Evolutionary conservation across 2,888 invertebrate species (phyloP).

Genomic region (Thumatha senex): DNA sequence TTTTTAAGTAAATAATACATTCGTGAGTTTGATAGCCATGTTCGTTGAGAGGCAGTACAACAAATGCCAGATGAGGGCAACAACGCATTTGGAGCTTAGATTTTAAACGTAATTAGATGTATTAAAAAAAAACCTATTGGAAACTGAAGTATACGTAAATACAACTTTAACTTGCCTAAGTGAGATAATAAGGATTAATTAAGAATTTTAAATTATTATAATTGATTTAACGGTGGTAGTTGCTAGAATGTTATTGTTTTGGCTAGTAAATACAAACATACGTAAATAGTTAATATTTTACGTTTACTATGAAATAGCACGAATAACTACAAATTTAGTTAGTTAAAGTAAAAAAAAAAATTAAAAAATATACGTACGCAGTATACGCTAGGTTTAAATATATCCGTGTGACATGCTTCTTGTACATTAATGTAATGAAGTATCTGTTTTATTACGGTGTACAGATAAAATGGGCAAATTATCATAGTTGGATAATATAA

Average conservation of each 20-base stretch:
- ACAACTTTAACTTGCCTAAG: conserved; percentile 84
- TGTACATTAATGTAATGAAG: conserved; percentile 32
- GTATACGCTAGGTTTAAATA: conserved; percentile 80
- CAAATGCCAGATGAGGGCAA: conserved; percentile 44
- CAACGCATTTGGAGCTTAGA: conserved; percentile 75
- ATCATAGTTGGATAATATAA: conserved; percentile 49
- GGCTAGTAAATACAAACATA: conserved; percentile 74
- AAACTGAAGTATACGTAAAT: conserved; percentile 83
- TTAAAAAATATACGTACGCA: conserved; percentile 74
- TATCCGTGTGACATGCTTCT: conserved; percentile 47
- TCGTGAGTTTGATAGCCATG: conserved; percentile 48
- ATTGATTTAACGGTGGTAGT: conserved; percentile 77
- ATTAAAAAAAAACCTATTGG: conserved; percentile 70
- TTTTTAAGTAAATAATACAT: conserved; percentile 65
- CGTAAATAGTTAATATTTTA: conserved; percentile 70
- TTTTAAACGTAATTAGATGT: conserved; percentile 70
- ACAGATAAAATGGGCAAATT: conserved; percentile 32
- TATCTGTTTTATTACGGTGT: conserved; percentile 31
- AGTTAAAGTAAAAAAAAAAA: conserved; percentile 52
- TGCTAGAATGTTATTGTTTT: conserved; percentile 74
- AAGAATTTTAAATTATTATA: conserved; percentile 81
- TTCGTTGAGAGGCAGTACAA: conserved; percentile 43
- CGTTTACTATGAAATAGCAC: conserved; percentile 62
- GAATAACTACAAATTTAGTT: conserved; percentile 66
- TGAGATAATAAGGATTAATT: conserved; percentile 80